phyloP scores from a whole-genome alignment of 2,797 vertebrate species.

The Lophura swinhoii region DNA sequence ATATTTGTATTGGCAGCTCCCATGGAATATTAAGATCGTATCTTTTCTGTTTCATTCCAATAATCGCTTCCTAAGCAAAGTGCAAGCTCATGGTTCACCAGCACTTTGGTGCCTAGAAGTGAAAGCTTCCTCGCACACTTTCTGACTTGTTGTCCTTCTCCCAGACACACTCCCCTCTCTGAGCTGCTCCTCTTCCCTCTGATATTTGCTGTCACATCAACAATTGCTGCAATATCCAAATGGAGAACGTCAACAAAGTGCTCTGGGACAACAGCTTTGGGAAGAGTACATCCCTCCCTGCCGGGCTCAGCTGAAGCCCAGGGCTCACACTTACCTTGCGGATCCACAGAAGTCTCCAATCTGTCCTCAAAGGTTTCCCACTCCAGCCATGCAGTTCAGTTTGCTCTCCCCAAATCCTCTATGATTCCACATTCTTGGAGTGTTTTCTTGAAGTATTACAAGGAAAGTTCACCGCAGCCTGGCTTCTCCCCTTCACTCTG shows the following conservation, averaged over 20 bases:
- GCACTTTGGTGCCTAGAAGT: fast-evolving
- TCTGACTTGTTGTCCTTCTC: neutral
- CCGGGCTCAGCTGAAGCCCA: neutral
- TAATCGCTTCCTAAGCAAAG: constrained; percentile 24
- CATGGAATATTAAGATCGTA: constrained; percentile 4
- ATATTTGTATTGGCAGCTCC: constrained; percentile 65
- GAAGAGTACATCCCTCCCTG: neutral
- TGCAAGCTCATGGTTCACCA: neutral
- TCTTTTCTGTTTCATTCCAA: constrained; percentile 31
- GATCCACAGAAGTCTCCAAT: neutral
- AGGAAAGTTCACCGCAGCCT: constrained; percentile 9
- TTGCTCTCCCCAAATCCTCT: constrained; percentile 21
- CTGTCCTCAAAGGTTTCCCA: neutral
- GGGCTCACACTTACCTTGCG: neutral
- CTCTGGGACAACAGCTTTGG: neutral
- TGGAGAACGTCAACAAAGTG: neutral
- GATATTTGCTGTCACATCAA: neutral
- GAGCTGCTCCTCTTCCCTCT: neutral
- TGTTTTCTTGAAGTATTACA: constrained; percentile 57
- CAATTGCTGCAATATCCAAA: neutral
- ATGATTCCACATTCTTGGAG: constrained; percentile 63
- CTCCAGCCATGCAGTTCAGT: neutral
- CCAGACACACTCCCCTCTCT: neutral
- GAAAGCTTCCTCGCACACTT: constrained; percentile 22
- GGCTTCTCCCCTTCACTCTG: constrained; percentile 1